Conservation (phyloP, 2,888 invertebrate species). For the Acleris emargana region DNA sequence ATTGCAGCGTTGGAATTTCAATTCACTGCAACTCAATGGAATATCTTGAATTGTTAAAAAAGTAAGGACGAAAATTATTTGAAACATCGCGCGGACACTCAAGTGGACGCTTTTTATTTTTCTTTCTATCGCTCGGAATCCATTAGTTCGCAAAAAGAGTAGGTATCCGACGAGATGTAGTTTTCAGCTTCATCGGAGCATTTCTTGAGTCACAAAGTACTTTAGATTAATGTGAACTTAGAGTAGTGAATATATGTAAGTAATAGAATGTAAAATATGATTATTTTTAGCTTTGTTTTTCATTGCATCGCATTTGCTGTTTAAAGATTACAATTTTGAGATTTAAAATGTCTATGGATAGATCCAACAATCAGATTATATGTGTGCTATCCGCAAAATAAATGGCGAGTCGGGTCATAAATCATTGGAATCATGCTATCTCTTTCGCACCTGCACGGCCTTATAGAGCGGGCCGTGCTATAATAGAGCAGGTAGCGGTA, state of each 20-base stretch:
- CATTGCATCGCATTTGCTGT: too few species aligned
- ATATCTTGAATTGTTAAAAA: conserved; percentile 41
- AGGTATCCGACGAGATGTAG: conserved; percentile 51
- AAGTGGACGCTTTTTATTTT: conserved; percentile 41
- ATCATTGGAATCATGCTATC: too few species aligned
- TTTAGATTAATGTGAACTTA: conserved; percentile 42
- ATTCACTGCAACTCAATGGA: conserved; percentile 11
- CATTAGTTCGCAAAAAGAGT: conserved; percentile 59
- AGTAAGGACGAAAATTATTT: conserved; percentile 46
- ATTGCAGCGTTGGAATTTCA: conserved; percentile 20
- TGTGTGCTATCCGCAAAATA: too few species aligned
- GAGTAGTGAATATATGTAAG: neutral
- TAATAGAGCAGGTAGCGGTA: too few species aligned
- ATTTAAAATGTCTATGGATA: too few species aligned
- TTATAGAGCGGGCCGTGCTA: too few species aligned
- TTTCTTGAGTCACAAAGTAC: conserved; percentile 40
- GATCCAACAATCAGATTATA: too few species aligned
- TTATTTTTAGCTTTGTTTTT: too few species aligned
- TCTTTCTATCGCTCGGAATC: conserved; percentile 52
- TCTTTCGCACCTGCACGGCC: too few species aligned
- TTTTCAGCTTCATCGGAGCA: conserved; percentile 58
- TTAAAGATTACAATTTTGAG: too few species aligned
- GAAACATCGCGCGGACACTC: conserved; percentile 46
- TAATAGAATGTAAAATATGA: too few species aligned
- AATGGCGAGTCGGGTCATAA: too few species aligned